Evolutionary conservation across 1,140 invertebrate species (phyloP).

Genomic region (Formica exsecta): DNA sequence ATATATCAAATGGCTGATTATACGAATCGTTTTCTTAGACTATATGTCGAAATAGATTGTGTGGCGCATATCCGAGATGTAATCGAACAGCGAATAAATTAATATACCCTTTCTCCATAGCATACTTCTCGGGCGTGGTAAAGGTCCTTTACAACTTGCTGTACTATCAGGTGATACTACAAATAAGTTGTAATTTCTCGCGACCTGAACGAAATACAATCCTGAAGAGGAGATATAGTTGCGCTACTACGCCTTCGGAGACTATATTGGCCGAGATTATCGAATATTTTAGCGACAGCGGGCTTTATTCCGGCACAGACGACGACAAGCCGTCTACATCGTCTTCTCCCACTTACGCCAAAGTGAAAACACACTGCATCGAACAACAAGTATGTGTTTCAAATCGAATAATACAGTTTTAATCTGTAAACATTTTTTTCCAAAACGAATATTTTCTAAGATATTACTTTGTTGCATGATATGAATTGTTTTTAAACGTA

Average conservation of each 20-base stretch:
- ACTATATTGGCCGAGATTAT: slow-evolving; percentile 82
- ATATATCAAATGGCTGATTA: no score
- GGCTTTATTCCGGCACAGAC: slow-evolving; percentile 74
- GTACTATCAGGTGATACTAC: slow-evolving; percentile 94
- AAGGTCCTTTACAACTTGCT: slow-evolving; percentile 95
- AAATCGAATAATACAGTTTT: slow-evolving; percentile 20
- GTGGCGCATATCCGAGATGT: neutral
- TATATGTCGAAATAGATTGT: slow-evolving; percentile 47
- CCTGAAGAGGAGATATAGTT: slow-evolving; percentile 76
- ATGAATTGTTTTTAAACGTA: neutral
- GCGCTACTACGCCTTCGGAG: slow-evolving; percentile 71
- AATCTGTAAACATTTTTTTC: neutral
- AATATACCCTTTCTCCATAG: slow-evolving; percentile 87
- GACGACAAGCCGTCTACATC: slow-evolving; percentile 74
- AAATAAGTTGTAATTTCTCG: slow-evolving; percentile 90
- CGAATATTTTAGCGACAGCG: slow-evolving; percentile 81
- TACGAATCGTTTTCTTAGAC: neutral
- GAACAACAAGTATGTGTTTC: slow-evolving; percentile 77
- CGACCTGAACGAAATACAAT: slow-evolving; percentile 84
- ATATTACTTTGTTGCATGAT: neutral
- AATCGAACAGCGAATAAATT: neutral
- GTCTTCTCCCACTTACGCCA: slow-evolving; percentile 64
- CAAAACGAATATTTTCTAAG: neutral
- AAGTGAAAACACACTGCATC: slow-evolving; percentile 74
- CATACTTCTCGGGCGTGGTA: slow-evolving; percentile 94